Evolutionary conservation across 2,113 vertebrate species (phyloP).

Genomic region (Hippocampus comes): DNA sequence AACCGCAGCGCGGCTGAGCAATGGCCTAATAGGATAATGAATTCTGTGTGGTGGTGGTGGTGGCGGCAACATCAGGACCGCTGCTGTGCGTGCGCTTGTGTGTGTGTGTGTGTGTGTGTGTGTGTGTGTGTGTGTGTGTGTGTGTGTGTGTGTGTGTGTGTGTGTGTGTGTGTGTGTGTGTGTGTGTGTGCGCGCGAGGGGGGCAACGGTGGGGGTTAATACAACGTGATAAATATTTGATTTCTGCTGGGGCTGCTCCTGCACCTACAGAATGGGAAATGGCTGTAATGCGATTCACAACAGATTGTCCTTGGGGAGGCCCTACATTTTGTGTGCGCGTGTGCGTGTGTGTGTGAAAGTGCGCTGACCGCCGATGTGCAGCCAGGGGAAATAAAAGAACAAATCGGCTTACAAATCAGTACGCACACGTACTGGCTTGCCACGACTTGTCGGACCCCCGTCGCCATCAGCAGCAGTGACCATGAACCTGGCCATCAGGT

Average conservation of each 20-base stretch:
- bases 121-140: not conserved
- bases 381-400: conserved; percentile 73
- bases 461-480: conserved; percentile 49
- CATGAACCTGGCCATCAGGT: conserved; percentile 51
- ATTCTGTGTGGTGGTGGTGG: conserved; percentile 55
- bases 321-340: conserved; percentile 36
- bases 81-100: conserved; percentile 32
- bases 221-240: conserved; percentile 77
- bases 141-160: conserved; percentile 20
- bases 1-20: conserved; percentile 47
- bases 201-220: conserved; percentile 69
- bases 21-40: conserved; percentile 71
- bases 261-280: conserved; percentile 73
- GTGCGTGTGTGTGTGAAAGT: conserved; percentile 36
- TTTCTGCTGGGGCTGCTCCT: conserved; percentile 70
- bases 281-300: conserved; percentile 73
- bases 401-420: conserved; percentile 76
- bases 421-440: conserved; percentile 45
- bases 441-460: conserved; percentile 52
- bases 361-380: conserved; percentile 59
- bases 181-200: not conserved
- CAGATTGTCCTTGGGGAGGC: conserved; percentile 70
- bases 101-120: conserved; percentile 22
- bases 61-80: conserved; percentile 24
- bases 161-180: conserved; percentile 19